phyloP scores from a whole-genome alignment of 2,888 invertebrate genomes.

The Bugula neritina region DNA sequence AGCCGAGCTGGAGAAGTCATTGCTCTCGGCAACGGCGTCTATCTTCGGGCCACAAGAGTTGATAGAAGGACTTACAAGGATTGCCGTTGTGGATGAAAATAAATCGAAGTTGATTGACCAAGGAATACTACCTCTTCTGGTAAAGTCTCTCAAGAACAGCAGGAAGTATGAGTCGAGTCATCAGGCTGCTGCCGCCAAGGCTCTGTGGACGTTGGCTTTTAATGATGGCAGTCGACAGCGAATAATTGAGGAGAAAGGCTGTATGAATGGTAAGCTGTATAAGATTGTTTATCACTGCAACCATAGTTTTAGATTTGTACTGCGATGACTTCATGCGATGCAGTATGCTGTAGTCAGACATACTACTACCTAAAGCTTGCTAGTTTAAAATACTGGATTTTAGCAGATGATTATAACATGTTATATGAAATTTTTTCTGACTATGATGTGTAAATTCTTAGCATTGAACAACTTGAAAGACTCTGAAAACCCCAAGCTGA shows the following conservation, averaged over 20 bases:
- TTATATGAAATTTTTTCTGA: too few relatives aligned
- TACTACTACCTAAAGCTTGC: too few relatives aligned
- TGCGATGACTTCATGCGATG: too few relatives aligned
- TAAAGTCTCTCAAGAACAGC: not conserved
- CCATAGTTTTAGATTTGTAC: too few relatives aligned
- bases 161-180: not conserved
- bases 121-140: not conserved
- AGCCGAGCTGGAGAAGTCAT: not conserved
- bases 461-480: not conserved
- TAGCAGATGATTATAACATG: too few relatives aligned
- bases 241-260: not conserved
- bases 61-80: not conserved
- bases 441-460: too few relatives aligned
- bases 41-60: constrained; percentile 1
- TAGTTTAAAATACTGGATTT: too few relatives aligned
- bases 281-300: not conserved
- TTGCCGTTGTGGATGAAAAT: not conserved
- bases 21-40: not conserved
- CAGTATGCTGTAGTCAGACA: too few relatives aligned
- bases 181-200: constrained; percentile 3
- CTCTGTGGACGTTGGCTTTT: constrained; percentile 16
- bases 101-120: not conserved
- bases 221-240: not conserved
- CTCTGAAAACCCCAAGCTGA: not conserved
- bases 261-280: not conserved